A percentile compares a stretch with the other conserved stretches of the same genome.
Conservation (phyloP, 2,113 vertebrate genomes). For the Gorsachius goisagi region DNA sequence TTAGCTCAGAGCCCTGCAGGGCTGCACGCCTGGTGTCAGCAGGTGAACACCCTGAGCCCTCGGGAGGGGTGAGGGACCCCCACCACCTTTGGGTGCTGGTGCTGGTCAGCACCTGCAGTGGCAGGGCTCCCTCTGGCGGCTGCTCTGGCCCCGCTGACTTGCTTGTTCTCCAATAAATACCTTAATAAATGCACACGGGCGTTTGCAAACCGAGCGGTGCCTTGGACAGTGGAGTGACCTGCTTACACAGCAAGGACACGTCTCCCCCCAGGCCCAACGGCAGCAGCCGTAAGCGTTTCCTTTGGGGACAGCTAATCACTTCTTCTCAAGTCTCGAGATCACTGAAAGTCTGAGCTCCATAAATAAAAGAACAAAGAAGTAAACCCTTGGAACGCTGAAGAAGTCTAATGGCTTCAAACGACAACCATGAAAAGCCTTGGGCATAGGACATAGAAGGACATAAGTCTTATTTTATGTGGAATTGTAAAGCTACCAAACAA, state of each 20-base stretch:
- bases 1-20: neutral
- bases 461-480: neutral
- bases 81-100: neutral
- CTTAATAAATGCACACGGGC: rapidly evolving
- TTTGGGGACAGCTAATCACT: neutral
- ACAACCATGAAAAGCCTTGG: neutral
- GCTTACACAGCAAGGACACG: neutral
- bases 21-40: neutral
- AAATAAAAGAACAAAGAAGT: neutral
- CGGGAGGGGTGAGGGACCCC: too few species aligned
- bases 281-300: neutral
- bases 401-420: neutral
- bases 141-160: neutral
- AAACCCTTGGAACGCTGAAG: neutral
- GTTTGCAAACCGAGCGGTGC: rapidly evolving
- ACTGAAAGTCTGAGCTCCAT: neutral
- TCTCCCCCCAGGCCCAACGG: neutral
- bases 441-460: neutral
- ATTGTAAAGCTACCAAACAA: neutral
- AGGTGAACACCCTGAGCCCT: neutral
- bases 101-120: neutral
- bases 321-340: neutral
- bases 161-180: neutral
- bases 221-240: neutral
- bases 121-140: neutral